Evolutionary conservation across 2,113 vertebrate genomes (phyloP).

Genomic region (Pedionomus torquatus): DNA sequence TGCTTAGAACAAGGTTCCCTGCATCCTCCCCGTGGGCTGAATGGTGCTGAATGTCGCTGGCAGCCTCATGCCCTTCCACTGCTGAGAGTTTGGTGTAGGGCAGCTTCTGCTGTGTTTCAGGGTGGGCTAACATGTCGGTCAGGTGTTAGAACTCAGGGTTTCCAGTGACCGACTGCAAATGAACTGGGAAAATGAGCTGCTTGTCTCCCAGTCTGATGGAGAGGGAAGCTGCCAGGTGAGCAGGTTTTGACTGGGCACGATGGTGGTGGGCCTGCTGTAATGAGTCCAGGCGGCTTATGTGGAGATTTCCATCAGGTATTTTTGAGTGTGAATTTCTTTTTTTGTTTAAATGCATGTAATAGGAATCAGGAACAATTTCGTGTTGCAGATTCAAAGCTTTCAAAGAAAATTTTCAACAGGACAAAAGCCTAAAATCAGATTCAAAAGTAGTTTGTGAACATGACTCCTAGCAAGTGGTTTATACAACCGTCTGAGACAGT

Average conservation of each 20-base stretch:
- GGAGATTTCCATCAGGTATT: neutral
- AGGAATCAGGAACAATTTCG: neutral
- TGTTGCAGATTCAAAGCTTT: neutral
- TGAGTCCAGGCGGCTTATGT: fast-evolving
- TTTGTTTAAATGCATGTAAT: neutral
- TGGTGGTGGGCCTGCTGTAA: neutral
- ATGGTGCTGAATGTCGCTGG: fast-evolving
- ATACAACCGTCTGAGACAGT: neutral
- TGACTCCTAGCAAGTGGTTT: neutral
- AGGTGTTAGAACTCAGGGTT: neutral
- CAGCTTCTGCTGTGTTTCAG: neutral
- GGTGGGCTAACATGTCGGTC: neutral
- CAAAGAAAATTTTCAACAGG: neutral
- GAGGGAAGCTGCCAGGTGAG: neutral
- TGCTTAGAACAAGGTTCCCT: neutral
- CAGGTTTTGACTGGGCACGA: neutral
- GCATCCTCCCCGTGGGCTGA: neutral
- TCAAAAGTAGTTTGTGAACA: neutral
- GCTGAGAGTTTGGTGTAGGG: neutral
- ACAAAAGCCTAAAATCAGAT: neutral
- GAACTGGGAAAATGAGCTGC: neutral
- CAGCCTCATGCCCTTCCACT: neutral
- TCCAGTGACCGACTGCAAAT: neutral
- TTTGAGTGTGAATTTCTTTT: neutral
- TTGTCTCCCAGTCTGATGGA: neutral